A percentile compares a stretch with the other conserved stretches of the same genome.
These are phyloP conservation scores for Ophion ellenae DNA, from an alignment of 2,888 invertebrate genomes.

Conservation along the genomic window DNA sequence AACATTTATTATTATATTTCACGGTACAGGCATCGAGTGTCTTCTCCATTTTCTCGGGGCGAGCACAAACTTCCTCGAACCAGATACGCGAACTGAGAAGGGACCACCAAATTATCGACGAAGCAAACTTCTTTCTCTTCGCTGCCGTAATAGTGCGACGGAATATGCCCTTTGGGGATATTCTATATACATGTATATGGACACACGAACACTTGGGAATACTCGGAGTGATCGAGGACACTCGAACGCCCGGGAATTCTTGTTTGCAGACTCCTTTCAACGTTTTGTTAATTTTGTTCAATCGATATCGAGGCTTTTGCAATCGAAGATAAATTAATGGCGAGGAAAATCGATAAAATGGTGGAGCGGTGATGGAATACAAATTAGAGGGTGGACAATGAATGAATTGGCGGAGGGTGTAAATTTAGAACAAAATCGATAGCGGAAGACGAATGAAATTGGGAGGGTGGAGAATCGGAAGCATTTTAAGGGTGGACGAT, in stretches of 20 bases:
- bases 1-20: constrained; percentile 60
- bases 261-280: not conserved
- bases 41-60: constrained; percentile 32
- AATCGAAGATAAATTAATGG: too few relatives aligned
- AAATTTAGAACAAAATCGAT: too few relatives aligned
- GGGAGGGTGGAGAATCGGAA: too few relatives aligned
- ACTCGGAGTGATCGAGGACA: not conserved
- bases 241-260: not conserved
- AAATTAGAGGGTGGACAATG: too few relatives aligned
- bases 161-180: not conserved
- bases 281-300: not conserved
- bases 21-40: constrained; percentile 56
- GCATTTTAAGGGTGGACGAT: too few relatives aligned
- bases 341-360: too few relatives aligned
- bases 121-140: not conserved
- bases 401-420: too few relatives aligned
- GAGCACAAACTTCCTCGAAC: constrained; percentile 13
- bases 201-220: not conserved
- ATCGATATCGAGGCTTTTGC: not conserved
- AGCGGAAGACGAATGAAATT: too few relatives aligned
- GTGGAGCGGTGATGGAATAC: too few relatives aligned
- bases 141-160: not conserved
- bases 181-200: too few relatives aligned
- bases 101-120: constrained; percentile 16
- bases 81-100: constrained; percentile 7